Percentiles rank a stretch among this genome's conserved stretches.
phyloP scores from a whole-genome alignment of 2,797 vertebrate species.

The Helicolenus hilgendorfi region DNA sequence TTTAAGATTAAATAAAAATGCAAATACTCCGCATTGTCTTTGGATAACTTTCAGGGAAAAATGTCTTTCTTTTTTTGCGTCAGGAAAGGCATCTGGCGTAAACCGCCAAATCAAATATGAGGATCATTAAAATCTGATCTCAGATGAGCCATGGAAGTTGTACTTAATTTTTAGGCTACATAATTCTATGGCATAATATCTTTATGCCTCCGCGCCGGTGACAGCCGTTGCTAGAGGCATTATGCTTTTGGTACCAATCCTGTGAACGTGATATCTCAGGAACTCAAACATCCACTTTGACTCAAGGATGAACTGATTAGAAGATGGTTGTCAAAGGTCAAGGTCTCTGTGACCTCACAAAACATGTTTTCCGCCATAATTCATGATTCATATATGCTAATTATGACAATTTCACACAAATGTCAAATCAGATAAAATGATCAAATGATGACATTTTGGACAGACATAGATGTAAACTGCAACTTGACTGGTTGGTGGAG shows the following conservation, averaged over 20 bases:
- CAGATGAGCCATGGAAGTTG: not conserved
- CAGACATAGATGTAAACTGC: no score
- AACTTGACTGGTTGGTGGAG: no score
- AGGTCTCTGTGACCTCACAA: not conserved
- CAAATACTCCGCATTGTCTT: not conserved
- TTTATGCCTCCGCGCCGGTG: not conserved
- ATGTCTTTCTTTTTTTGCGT: not conserved
- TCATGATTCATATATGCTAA: no score
- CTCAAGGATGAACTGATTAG: not conserved
- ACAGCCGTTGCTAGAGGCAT: no score
- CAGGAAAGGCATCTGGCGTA: no score
- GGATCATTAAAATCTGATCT: no score
- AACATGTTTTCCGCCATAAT: not conserved
- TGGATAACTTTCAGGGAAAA: not conserved
- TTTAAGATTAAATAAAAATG: not conserved
- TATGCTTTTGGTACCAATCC: not conserved
- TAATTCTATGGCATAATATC: not conserved
- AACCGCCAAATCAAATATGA: no score
- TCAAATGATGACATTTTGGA: no score
- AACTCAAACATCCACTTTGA: not conserved
- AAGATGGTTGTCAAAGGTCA: not conserved
- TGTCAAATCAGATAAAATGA: no score
- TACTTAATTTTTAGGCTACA: no score
- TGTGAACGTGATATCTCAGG: not conserved
- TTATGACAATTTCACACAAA: no score